Percentiles rank a stretch among this genome's conserved stretches.
These are phyloP conservation scores for Eremobia ochroleuca DNA, from an alignment of 2,888 invertebrate species.

Conservation along the genomic window DNA sequence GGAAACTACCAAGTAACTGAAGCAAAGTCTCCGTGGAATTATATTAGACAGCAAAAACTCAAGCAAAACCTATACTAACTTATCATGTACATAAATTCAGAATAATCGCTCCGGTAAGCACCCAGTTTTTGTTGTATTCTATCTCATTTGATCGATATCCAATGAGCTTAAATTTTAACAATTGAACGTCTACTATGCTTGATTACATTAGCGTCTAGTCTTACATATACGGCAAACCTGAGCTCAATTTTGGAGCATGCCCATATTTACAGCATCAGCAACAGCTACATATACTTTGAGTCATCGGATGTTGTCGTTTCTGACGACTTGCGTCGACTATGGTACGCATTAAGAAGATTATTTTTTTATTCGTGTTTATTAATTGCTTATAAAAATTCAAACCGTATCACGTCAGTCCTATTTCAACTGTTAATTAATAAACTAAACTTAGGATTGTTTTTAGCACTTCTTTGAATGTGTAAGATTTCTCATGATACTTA, in stretches of 20 bases:
- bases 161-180: constrained; percentile 80
- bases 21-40: constrained; percentile 50
- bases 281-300: constrained; percentile 34
- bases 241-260: constrained; percentile 68
- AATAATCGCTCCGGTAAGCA: constrained; percentile 37
- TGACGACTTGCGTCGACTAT: constrained; percentile 40
- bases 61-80: constrained; percentile 41
- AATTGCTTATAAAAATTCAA: constrained; percentile 33
- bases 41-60: constrained; percentile 44
- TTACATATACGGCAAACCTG: constrained; percentile 75
- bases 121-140: constrained; percentile 66
- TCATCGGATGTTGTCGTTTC: constrained; percentile 54
- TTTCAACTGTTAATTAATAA: background rate
- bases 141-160: constrained; percentile 72
- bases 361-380: constrained; percentile 36
- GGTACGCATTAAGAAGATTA: constrained; percentile 13
- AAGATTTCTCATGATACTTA: background rate
- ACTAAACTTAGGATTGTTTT: background rate
- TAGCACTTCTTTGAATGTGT: background rate
- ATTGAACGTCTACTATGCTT: constrained; percentile 77
- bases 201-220: constrained; percentile 71
- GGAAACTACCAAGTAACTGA: constrained; percentile 59
- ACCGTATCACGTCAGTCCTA: constrained; percentile 13
- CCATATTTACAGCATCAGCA: constrained; percentile 50
- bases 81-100: constrained; percentile 42